Conservation (phyloP, 2,113 vertebrate genomes). For the Egretta garzetta region DNA sequence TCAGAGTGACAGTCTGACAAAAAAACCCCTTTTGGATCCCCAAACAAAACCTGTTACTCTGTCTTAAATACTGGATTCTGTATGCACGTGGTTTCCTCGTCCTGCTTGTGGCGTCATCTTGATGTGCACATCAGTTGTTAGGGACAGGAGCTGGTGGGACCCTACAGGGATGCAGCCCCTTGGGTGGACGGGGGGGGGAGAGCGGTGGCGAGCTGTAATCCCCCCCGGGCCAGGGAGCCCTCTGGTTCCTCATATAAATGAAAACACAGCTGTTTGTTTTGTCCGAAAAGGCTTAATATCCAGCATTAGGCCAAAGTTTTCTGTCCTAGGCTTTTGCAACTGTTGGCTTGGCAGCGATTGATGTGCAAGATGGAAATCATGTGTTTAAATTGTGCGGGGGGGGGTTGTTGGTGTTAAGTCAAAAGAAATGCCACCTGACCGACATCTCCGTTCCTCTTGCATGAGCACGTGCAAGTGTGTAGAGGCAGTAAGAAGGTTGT, state of each 20-base stretch:
- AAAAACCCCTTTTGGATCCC: background rate
- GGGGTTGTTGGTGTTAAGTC: background rate
- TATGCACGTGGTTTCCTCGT: rapidly evolving
- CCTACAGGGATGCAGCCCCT: rapidly evolving
- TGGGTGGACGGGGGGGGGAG: rapidly evolving
- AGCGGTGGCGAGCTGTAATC: background rate
- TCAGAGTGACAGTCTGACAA: background rate
- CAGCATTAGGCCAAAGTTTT: background rate
- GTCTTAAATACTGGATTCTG: background rate
- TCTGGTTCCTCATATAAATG: background rate
- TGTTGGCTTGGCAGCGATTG: background rate
- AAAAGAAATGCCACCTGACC: background rate
- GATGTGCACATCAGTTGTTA: rapidly evolving
- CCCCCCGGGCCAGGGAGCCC: background rate
- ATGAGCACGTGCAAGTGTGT: background rate
- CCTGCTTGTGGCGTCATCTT: background rate
- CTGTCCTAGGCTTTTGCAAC: background rate
- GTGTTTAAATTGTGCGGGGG: background rate
- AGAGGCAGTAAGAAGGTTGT: background rate
- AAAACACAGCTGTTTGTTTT: background rate
- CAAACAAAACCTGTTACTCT: background rate
- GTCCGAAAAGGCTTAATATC: background rate
- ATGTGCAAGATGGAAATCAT: background rate
- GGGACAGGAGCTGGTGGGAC: background rate
- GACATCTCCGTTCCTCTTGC: background rate